Base-by-base conservation (phyloP, 2,888 invertebrate genomes). In the Latheticus oryzae region DNA sequence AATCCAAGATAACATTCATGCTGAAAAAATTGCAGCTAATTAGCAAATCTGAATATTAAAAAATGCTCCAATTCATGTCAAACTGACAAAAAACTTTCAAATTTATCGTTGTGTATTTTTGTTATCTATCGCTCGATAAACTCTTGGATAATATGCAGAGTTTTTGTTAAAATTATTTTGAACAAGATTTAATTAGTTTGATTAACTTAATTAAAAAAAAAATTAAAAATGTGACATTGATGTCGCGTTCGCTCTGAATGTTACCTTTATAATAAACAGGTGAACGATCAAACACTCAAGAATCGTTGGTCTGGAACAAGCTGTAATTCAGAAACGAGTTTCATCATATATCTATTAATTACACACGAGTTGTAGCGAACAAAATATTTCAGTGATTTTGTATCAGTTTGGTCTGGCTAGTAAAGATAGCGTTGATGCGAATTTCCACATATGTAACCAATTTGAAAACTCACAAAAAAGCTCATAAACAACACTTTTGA, bases 301-400 rank as follows among this genome's bases (percentile, higher is more conserved):
- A 45, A 5, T 23, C 51, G 51, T 30, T 51, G 38, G 28, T 30
- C 51, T 38, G 51, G 37, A 51, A 51, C 38, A 5, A 5, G 19
- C 21, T 19, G 5, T 13, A 30, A 38, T 40, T 38, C 28, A 51
- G 51, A 51, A 28, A 13, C 38, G 51, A 51, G 51, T 40, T 26
- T 33, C 51, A 51, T 51, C 51, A 51, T 40, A 51, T 51, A 40
- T 51, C 38, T 51, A 51, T 51, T 51, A 51, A 51, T 51, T 37
- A 51, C 51, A 51, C 51, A 51, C 51, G 51, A 51, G 51, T 38
- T 51, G 30, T 28, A 40, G 19, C 12, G 38, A 26, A 51, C 51
- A 28, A 51, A 38, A 51, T 50, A 50, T 51, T 38, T 40, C 38
- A 19, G 33, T 23, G 23, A 8, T 45, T 45, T 24, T 24, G 28